These are phyloP conservation scores for Pseudoips prasinana DNA, from an alignment of 2,888 invertebrate genomes.

Conservation along the genomic window DNA sequence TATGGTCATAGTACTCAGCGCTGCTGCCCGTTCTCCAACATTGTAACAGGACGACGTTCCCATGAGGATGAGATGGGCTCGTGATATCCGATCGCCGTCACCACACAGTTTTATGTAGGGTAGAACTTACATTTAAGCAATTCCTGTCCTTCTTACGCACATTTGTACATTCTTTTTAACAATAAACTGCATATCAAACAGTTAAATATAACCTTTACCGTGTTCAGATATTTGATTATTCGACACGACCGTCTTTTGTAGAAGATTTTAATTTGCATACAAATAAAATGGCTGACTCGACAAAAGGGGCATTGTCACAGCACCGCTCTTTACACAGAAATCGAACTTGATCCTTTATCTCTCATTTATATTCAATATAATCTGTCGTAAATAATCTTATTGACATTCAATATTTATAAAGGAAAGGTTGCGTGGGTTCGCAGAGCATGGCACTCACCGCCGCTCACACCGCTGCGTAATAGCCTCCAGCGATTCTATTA, in stretches of 20 bases:
- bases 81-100: too few species aligned
- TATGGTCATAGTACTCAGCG: too few species aligned
- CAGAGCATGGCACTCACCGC: slow-evolving; percentile 21
- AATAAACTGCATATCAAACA: slow-evolving; percentile 33
- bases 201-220: slow-evolving; percentile 36
- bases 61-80: too few species aligned
- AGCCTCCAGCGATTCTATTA: slow-evolving; percentile 26
- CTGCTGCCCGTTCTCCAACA: too few species aligned
- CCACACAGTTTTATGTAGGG: too few species aligned
- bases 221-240: slow-evolving; percentile 33
- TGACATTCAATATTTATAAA: slow-evolving; percentile 78
- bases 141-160: too few species aligned
- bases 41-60: too few species aligned
- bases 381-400: slow-evolving; percentile 73
- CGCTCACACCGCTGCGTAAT: slow-evolving; percentile 43
- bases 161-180: not conserved
- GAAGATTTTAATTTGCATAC: slow-evolving; percentile 68
- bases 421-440: slow-evolving; percentile 72
- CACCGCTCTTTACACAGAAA: slow-evolving; percentile 66
- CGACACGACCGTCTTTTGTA: slow-evolving; percentile 53
- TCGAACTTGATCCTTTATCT: slow-evolving; percentile 71
- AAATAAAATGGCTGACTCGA: slow-evolving; percentile 76
- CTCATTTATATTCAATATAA: slow-evolving; percentile 77
- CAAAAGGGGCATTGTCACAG: slow-evolving; percentile 73
- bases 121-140: too few species aligned